Percentiles rank a stretch among this genome's conserved stretches.
These are phyloP conservation scores for Drosophila merina DNA, from an alignment of 2,888 invertebrate genomes.

Conservation along the genomic window DNA sequence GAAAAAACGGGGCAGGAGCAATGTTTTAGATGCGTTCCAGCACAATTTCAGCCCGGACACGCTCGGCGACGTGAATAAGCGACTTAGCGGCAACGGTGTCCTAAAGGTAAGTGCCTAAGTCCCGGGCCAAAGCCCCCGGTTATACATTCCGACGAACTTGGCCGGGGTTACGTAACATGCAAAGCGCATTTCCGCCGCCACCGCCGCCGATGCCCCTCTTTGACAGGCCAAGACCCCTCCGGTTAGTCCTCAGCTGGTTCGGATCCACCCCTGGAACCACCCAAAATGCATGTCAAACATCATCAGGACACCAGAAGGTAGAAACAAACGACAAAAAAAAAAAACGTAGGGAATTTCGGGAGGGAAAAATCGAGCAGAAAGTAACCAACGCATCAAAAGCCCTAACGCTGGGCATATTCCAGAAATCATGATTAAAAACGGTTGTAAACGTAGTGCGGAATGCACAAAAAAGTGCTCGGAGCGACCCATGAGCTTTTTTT, in stretches of 20 bases:
- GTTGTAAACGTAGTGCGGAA: conserved; percentile 44
- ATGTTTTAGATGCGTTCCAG: conserved; percentile 84
- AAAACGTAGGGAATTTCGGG: not conserved
- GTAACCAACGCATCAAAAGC: conserved; percentile 27
- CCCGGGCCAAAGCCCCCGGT: conserved; percentile 9
- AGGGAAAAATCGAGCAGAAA: conserved; percentile 31
- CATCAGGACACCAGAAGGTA: conserved; percentile 17
- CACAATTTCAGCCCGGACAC: conserved; percentile 84
- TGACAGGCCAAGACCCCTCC: not conserved
- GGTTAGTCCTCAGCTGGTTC: conserved; percentile 2
- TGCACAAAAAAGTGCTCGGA: conserved; percentile 22
- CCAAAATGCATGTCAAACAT: conserved; percentile 70
- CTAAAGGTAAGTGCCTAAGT: conserved; percentile 81
- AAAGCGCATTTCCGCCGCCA: conserved; percentile 50
- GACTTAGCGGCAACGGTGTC: conserved; percentile 83
- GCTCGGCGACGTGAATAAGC: conserved; percentile 84
- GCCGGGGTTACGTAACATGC: conserved; percentile 41
- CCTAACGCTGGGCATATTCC: conserved; percentile 58
- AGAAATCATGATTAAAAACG: conserved; percentile 77
- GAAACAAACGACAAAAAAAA: conserved; percentile 20
- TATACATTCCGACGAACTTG: conserved; percentile 27
- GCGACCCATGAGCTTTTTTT: conserved; percentile 40
- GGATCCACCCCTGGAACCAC: conserved; percentile 37
- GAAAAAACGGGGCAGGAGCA: conserved; percentile 85
- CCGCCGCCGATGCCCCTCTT: not conserved